Conservation (phyloP, 2,113 vertebrate genomes). For the Condylura cristata region DNA sequence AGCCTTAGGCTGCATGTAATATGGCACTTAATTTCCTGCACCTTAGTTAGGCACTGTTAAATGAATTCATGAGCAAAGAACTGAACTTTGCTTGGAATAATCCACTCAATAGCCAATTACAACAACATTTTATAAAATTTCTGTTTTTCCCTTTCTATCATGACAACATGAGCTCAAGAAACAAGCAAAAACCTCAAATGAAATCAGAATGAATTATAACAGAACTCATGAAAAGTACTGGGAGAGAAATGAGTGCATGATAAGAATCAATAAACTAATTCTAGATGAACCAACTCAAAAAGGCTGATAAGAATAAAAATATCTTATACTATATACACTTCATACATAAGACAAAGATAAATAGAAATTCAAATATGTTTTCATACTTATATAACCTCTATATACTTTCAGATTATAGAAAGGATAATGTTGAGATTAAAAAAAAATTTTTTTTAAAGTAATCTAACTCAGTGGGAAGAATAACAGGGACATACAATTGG, state of each 20-base stretch:
- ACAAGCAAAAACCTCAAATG: not conserved
- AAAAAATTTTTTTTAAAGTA: not conserved
- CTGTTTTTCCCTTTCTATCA: not conserved
- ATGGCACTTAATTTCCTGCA: conserved; percentile 57
- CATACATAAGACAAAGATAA: conserved; percentile 7
- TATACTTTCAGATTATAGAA: not conserved
- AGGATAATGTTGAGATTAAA: not conserved
- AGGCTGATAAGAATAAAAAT: not conserved
- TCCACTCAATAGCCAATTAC: conserved; percentile 22
- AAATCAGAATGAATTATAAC: conserved; percentile 44
- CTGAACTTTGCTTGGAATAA: conserved; percentile 46
- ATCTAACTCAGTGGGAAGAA: not conserved
- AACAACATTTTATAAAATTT: conserved; percentile 38
- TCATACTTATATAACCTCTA: conserved; percentile 55
- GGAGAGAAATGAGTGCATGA: not conserved
- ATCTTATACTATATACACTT: not conserved
- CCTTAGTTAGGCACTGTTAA: conserved; percentile 54
- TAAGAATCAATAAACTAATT: not conserved
- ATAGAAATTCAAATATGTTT: not conserved
- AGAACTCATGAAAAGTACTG: conserved; percentile 55
- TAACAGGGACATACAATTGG: not conserved
- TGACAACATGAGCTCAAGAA: not conserved
- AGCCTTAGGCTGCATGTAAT: conserved; percentile 53
- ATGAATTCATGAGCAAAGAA: conserved; percentile 38
- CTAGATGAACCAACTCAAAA: not conserved